phyloP scores from a whole-genome alignment of 2,797 vertebrate species.

The Scyliorhinus canicula region DNA sequence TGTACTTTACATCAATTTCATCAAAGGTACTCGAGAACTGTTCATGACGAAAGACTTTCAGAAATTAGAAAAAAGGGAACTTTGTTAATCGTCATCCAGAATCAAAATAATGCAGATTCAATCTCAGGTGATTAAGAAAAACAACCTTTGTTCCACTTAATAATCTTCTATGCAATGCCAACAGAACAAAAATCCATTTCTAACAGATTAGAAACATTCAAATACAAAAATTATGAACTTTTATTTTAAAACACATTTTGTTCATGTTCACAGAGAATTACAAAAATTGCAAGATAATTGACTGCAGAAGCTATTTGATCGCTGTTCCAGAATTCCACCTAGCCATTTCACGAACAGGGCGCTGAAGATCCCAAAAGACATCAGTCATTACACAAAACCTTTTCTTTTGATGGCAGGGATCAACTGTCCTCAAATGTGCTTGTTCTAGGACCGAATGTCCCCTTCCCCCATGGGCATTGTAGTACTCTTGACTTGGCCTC shows the following conservation, averaged over 20 bases:
- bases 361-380: background rate
- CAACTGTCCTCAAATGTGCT: background rate
- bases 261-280: background rate
- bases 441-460: background rate
- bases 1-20: background rate
- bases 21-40: background rate
- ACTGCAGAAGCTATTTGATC: background rate
- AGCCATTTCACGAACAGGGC: background rate
- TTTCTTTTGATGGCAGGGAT: background rate
- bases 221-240: background rate
- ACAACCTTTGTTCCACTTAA: background rate
- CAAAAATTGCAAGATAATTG: background rate
- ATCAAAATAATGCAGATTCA: background rate
- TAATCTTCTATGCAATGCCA: background rate
- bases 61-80: background rate
- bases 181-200: background rate
- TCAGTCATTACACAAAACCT: background rate
- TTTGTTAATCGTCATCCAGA: background rate
- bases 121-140: background rate
- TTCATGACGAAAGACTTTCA: background rate
- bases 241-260: background rate
- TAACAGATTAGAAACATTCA: background rate
- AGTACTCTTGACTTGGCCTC: background rate
- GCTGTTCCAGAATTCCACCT: background rate
- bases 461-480: background rate